phyloP scores from a whole-genome alignment of 2,888 invertebrate species.

The Xylota segnis region DNA sequence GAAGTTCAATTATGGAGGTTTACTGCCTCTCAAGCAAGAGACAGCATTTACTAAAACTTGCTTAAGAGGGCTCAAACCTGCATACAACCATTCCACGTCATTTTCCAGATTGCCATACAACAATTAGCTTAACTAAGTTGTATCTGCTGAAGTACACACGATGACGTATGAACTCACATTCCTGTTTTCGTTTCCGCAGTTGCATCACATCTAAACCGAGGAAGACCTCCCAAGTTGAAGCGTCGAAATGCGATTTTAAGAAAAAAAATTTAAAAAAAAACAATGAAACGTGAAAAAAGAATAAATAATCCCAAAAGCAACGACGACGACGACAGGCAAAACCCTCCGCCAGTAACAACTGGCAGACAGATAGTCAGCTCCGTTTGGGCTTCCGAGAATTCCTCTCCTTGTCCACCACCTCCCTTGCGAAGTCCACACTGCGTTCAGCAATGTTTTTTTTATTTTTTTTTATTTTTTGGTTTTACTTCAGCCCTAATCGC shows the following conservation, averaged over 20 bases:
- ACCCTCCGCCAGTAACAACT: constrained; percentile 8
- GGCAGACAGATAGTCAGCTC: constrained; percentile 45
- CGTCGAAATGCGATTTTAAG: constrained; percentile 17
- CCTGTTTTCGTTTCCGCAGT: constrained; percentile 15
- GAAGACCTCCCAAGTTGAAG: constrained; percentile 49
- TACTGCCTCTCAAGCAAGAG: too few species aligned
- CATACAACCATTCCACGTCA: too few species aligned
- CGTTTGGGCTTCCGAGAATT: constrained; percentile 31
- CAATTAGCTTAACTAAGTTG: too few species aligned
- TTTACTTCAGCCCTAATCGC: constrained; percentile 47
- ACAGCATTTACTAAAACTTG: too few species aligned
- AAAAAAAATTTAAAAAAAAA: not conserved
- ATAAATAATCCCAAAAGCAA: not conserved
- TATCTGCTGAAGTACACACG: not conserved
- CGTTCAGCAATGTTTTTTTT: not conserved
- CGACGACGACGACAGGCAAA: not conserved
- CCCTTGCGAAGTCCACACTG: not conserved
- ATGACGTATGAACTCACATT: not conserved
- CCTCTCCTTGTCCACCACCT: not conserved
- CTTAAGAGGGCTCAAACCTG: too few species aligned
- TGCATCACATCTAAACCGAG: constrained; percentile 1
- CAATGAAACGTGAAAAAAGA: not conserved
- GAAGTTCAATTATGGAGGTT: too few species aligned
- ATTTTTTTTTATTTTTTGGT: not conserved
- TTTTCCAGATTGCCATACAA: too few species aligned